These are phyloP conservation scores for Zoanthus sansibaricus DNA, from an alignment of 92 coral and sea anemone species.

Conservation along the genomic window DNA sequence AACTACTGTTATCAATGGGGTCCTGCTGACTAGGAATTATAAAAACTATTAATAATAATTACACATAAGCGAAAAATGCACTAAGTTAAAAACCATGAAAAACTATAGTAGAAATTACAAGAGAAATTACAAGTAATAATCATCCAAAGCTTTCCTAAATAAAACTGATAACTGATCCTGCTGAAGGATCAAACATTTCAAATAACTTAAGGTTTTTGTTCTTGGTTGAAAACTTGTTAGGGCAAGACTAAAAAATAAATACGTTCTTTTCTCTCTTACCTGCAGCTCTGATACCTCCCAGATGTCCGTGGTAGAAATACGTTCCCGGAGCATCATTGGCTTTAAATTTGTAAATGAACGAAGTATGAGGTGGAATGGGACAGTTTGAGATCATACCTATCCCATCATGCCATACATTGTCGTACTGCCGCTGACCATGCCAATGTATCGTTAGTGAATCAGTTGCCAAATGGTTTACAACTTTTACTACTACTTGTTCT, in stretches of 20 bases:
- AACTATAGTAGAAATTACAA: too few species aligned
- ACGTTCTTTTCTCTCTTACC: not conserved
- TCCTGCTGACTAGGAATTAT: too few species aligned
- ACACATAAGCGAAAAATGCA: too few species aligned
- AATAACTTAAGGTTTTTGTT: not conserved
- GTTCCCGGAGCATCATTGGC: constrained; percentile 47
- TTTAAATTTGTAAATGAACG: constrained; percentile 49
- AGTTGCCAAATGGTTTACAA: constrained; percentile 42
- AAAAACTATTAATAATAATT: too few species aligned
- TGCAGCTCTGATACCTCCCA: constrained; percentile 53
- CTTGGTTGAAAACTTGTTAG: not conserved
- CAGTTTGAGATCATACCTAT: constrained; percentile 50
- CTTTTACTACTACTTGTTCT: constrained; percentile 37
- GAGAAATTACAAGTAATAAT: too few species aligned
- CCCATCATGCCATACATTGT: constrained; percentile 54
- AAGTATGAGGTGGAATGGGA: constrained; percentile 51
- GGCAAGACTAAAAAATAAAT: not conserved
- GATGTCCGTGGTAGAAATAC: constrained; percentile 60
- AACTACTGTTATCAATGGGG: too few species aligned
- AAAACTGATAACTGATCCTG: too few species aligned
- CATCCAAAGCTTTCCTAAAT: too few species aligned
- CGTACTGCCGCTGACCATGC: constrained; percentile 55
- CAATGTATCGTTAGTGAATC: constrained; percentile 57
- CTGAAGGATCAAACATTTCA: too few species aligned
- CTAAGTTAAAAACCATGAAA: too few species aligned